These are phyloP conservation scores for Vireo griseus DNA, from an alignment of 2,797 vertebrate genomes.

Conservation along the genomic window DNA sequence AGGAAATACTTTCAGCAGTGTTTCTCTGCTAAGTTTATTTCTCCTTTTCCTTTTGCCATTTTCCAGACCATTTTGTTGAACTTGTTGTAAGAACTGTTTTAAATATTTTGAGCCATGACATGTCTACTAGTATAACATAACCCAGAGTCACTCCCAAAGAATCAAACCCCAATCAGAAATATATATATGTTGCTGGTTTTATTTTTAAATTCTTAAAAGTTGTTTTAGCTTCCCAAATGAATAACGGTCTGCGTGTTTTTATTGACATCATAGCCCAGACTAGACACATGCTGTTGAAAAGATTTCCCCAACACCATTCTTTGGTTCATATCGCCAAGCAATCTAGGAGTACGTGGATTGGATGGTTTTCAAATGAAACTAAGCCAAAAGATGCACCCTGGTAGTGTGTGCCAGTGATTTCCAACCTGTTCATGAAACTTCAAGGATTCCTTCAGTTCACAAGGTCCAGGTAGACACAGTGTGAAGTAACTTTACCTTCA, in stretches of 20 bases:
- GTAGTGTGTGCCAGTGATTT: neutral
- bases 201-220: neutral
- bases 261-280: neutral
- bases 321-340: neutral
- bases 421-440: accelerated
- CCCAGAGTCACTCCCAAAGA: neutral
- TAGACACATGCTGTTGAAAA: neutral
- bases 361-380: neutral
- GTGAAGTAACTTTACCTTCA: neutral
- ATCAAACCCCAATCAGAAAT: neutral
- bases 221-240: neutral
- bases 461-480: neutral
- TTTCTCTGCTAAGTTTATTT: neutral
- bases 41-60: neutral
- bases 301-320: neutral
- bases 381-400: neutral
- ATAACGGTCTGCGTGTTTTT: neutral
- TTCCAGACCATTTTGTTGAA: neutral
- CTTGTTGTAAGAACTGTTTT: neutral
- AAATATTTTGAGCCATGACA: neutral
- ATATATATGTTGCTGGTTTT: neutral
- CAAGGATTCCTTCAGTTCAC: neutral
- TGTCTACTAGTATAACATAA: neutral
- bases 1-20: neutral
- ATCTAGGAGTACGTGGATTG: neutral